A percentile compares a stretch with the other conserved stretches of the same genome.
These are phyloP conservation scores for Myiozetetes cayanensis DNA, from an alignment of 2,113 vertebrate species.

Conservation along the genomic window DNA sequence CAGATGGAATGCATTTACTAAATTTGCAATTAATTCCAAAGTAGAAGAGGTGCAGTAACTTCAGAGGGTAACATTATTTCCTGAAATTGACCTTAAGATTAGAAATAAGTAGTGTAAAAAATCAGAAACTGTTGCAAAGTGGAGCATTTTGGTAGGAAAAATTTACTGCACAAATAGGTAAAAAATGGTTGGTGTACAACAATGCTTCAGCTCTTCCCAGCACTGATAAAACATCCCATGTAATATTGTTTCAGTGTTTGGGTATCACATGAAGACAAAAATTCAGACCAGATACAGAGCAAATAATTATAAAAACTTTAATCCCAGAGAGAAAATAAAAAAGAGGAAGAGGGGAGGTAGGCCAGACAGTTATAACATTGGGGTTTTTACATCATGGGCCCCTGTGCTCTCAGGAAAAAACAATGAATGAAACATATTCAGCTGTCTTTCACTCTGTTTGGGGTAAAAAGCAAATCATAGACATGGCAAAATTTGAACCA, in stretches of 20 bases:
- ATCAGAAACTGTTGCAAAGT: not conserved
- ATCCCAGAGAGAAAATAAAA: not conserved
- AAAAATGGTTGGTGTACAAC: not conserved
- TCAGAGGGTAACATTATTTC: not conserved
- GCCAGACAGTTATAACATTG: not conserved
- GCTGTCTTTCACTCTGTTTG: not conserved
- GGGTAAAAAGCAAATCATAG: not conserved
- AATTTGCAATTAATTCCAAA: not conserved
- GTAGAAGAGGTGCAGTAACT: not conserved
- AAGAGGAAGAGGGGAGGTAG: not conserved
- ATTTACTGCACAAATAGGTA: not conserved
- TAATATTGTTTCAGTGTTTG: not conserved
- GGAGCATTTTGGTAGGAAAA: not conserved
- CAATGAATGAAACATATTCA: not conserved
- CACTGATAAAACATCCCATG: not conserved
- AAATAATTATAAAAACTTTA: not conserved
- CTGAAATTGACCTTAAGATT: not conserved
- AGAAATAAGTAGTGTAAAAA: not conserved
- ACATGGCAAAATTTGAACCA: not conserved
- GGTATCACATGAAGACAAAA: not conserved
- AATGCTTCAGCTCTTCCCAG: not conserved
- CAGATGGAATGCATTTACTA: not conserved
- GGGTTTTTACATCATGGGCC: fast-evolving
- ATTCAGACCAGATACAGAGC: not conserved
- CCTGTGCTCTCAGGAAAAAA: not conserved